Conservation (phyloP, 2,113 vertebrate genomes). For the Puntigrus tetrazona region DNA sequence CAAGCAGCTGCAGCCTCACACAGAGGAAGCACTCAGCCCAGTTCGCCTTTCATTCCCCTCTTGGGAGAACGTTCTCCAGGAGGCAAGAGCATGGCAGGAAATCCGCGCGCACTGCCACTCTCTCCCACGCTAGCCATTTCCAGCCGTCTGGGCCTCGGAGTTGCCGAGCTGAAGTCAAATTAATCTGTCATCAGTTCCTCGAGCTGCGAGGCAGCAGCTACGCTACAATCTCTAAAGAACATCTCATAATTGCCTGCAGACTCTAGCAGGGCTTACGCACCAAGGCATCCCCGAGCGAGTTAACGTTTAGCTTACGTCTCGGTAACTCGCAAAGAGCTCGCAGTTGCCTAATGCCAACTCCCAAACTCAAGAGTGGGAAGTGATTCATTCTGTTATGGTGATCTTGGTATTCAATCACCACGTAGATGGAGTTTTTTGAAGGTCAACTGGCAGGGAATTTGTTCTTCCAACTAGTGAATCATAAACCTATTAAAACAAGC, state of each 20-base stretch:
- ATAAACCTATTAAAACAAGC: constrained; percentile 44
- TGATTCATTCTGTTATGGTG: neutral
- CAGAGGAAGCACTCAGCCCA: constrained; percentile 54
- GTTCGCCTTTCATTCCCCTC: constrained; percentile 45
- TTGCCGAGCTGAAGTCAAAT: constrained; percentile 31
- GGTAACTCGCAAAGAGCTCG: neutral
- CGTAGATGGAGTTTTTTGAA: neutral
- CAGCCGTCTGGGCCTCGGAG: constrained; percentile 15
- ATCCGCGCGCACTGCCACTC: constrained; percentile 48
- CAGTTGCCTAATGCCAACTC: neutral
- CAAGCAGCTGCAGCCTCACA: constrained; percentile 37
- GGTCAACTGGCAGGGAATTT: constrained; percentile 11
- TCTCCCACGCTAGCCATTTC: constrained; percentile 20
- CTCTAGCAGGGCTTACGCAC: constrained; percentile 20
- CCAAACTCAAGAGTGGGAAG: neutral
- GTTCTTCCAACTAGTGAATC: constrained; percentile 36
- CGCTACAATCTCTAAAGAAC: constrained; percentile 51
- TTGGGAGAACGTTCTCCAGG: constrained; percentile 32
- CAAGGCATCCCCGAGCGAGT: constrained; percentile 25
- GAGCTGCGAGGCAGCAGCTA: constrained; percentile 33
- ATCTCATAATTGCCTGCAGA: constrained; percentile 62
- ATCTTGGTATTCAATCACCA: neutral
- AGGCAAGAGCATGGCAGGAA: constrained; percentile 58
- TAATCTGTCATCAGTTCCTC: constrained; percentile 53
- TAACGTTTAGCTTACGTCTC: constrained; percentile 41